Percentiles rank a stretch among this genome's conserved stretches.
Conservation (phyloP, 2,797 vertebrate genomes). For the Cygnus olor region DNA sequence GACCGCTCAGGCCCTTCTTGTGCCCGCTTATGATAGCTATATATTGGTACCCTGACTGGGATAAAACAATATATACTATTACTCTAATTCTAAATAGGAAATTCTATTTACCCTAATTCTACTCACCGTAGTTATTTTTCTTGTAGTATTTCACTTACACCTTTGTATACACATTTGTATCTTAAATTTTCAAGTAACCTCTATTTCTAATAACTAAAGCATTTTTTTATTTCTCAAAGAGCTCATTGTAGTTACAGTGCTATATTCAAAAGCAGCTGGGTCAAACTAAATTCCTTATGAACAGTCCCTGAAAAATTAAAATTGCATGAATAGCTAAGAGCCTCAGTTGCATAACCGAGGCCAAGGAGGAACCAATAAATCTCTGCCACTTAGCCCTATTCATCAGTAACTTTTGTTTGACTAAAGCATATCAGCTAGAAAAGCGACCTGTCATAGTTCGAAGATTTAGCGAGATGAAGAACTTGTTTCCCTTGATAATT, state of each 20-base stretch:
- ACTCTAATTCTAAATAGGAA: not conserved
- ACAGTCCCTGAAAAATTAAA: not conserved
- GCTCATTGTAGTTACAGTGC: not conserved
- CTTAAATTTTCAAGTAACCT: not conserved
- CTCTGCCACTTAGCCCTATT: conserved; percentile 45
- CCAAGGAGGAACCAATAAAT: conserved; percentile 47
- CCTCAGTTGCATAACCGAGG: conserved; percentile 31
- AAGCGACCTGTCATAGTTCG: conserved; percentile 14
- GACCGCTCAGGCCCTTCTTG: not conserved
- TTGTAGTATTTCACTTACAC: not conserved
- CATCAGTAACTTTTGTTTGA: conserved; percentile 65
- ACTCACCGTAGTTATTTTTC: not conserved
- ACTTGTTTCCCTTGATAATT: conserved; percentile 34
- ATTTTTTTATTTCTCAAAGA: not conserved
- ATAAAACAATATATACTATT: not conserved
- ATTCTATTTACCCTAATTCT: not conserved
- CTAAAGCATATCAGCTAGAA: conserved; percentile 50
- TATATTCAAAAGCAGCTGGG: not conserved
- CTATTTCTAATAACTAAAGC: not conserved
- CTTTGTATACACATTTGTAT: not conserved
- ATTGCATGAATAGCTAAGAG: conserved; percentile 43
- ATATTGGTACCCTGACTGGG: not conserved
- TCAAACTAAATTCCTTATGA: not conserved
- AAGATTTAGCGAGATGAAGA: conserved; percentile 47
- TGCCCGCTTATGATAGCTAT: not conserved